Evolutionary conservation across 1,140 invertebrate genomes (phyloP).

Genomic region (Aphidius ervi): DNA sequence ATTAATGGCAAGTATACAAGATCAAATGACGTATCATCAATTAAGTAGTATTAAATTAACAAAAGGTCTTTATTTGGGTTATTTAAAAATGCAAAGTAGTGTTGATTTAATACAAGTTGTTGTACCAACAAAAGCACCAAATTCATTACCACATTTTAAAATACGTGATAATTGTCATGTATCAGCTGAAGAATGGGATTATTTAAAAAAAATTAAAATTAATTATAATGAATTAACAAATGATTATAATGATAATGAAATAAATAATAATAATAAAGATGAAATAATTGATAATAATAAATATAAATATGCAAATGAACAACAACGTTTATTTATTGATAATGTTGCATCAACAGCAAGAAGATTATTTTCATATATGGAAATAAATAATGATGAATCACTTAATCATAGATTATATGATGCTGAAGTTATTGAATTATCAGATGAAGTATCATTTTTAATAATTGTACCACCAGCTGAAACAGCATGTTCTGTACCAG

Average conservation of each 20-base stretch:
- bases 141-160: conserved; percentile 88
- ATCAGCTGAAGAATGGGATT: conserved; percentile 90
- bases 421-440: conserved; percentile 86
- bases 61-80: conserved; percentile 88
- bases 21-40: conserved; percentile 91
- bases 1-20: conserved; percentile 78
- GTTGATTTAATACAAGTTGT: conserved; percentile 92
- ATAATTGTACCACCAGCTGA: conserved; percentile 86
- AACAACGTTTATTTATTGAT: conserved; percentile 74
- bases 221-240: conserved; percentile 1
- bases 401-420: conserved; percentile 79
- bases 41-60: conserved; percentile 74
- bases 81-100: conserved; percentile 91
- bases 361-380: conserved; percentile 74
- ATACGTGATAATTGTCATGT: conserved; percentile 93
- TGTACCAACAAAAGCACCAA: conserved; percentile 84
- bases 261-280: conserved; percentile 50
- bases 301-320: conserved; percentile 62
- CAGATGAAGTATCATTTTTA: conserved; percentile 81
- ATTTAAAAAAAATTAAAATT: conserved; percentile 58
- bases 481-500: conserved; percentile 84
- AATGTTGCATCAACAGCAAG: conserved; percentile 67
- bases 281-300: conserved; percentile 46
- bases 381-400: conserved; percentile 66
- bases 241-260: conserved; percentile 20